A percentile compares a stretch with the other conserved stretches of the same genome.
Conservation (phyloP, 92 coral and sea anemone genomes). For the Phymanthus crucifer region DNA sequence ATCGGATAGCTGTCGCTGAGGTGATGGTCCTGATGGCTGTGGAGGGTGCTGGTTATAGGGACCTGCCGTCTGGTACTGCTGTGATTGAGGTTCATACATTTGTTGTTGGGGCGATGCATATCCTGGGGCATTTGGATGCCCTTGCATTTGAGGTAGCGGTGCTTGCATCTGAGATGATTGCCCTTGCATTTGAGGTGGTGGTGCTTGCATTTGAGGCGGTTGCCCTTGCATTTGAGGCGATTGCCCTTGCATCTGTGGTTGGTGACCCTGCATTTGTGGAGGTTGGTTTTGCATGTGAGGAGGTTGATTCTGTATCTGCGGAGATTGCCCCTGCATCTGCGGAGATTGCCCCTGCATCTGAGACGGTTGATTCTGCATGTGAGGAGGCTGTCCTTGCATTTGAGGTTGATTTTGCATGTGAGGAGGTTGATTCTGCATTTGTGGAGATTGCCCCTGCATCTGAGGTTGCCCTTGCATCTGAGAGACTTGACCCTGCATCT, state of each 20-base stretch:
- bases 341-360: conserved; percentile 16
- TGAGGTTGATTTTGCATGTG: no score
- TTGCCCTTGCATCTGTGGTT: conserved; percentile 26
- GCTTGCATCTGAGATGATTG: conserved; percentile 30
- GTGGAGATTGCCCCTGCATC: neutral
- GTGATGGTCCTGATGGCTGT: conserved; percentile 69
- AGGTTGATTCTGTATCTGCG: neutral
- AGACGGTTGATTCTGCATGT: conserved; percentile 33
- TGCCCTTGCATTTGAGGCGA: conserved; percentile 15
- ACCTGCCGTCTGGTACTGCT: conserved; percentile 52
- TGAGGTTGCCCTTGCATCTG: conserved; percentile 9
- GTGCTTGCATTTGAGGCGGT: conserved; percentile 23
- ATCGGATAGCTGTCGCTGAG: conserved; percentile 85
- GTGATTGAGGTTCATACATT: conserved; percentile 53
- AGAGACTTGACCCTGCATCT: conserved; percentile 33
- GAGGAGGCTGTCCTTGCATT: no score
- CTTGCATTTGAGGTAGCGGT: conserved; percentile 35
- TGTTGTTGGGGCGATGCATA: conserved; percentile 41
- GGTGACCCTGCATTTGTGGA: conserved; percentile 27
- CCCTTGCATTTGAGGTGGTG: conserved; percentile 22
- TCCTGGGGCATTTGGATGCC: conserved; percentile 29
- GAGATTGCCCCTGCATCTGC: neutral
- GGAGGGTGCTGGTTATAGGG: conserved; percentile 55
- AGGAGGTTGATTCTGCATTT: conserved; percentile 7
- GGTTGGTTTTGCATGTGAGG: conserved; percentile 24